These are phyloP conservation scores for Verasper variegatus DNA, from an alignment of 2,113 vertebrate genomes.

Conservation along the genomic window DNA sequence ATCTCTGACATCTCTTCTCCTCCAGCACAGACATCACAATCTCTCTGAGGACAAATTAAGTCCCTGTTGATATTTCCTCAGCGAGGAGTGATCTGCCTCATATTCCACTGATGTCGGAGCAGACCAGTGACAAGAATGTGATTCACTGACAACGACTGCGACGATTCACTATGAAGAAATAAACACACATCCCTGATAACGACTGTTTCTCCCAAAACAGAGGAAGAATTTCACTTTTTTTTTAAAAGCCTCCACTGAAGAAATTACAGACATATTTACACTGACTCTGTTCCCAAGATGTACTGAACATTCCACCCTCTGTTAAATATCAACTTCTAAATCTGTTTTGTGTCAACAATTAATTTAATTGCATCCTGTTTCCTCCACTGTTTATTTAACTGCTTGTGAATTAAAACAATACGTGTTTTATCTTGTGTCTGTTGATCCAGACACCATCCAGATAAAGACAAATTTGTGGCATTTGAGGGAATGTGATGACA, in stretches of 20 bases:
- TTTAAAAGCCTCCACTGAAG: constrained; percentile 31
- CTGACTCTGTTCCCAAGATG: constrained; percentile 2
- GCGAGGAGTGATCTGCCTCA: constrained; percentile 15
- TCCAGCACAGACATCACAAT: constrained; percentile 5
- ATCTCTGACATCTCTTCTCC: constrained; percentile 36
- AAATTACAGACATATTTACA: constrained; percentile 47
- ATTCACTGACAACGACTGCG: constrained; percentile 36
- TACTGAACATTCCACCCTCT: not conserved
- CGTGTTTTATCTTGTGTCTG: constrained; percentile 39
- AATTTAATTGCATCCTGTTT: constrained; percentile 58
- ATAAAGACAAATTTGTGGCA: constrained; percentile 24
- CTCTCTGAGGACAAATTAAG: constrained; percentile 23
- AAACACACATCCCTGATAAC: constrained; percentile 52
- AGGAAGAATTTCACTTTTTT: constrained; percentile 41
- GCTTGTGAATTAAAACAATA: constrained; percentile 39
- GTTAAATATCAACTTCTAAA: constrained; percentile 26
- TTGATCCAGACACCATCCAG: constrained; percentile 42
- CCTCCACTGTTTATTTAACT: constrained; percentile 51
- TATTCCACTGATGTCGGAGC: not conserved
- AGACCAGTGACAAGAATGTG: constrained; percentile 46
- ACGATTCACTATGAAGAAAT: constrained; percentile 56
- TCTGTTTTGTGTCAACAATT: constrained; percentile 35
- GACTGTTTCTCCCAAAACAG: constrained; percentile 72
- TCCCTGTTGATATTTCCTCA: constrained; percentile 45
- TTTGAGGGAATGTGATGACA: constrained; percentile 24